phyloP scores from a whole-genome alignment of 2,888 invertebrate species.

The Sphaerophoria taeniata region DNA sequence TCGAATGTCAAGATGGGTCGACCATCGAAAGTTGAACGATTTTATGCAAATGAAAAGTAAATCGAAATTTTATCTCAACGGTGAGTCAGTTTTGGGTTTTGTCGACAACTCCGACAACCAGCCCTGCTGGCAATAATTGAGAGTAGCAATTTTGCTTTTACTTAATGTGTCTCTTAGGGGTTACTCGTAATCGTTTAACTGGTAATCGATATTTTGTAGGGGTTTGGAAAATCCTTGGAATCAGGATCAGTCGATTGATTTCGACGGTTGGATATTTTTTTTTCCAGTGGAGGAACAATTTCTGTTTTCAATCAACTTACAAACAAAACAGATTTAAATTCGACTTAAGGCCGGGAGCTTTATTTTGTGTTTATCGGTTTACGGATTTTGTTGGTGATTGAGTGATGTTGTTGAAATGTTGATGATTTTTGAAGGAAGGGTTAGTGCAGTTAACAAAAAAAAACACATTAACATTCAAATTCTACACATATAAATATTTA shows the following conservation, averaged over 20 bases:
- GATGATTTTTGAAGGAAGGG: slow-evolving; percentile 20
- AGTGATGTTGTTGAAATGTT: neutral
- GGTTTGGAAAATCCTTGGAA: too few species aligned
- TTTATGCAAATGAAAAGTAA: slow-evolving; percentile 43
- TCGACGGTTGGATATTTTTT: too few species aligned
- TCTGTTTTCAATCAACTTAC: neutral
- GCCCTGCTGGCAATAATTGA: neutral
- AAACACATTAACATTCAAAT: slow-evolving; percentile 50
- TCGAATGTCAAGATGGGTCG: neutral
- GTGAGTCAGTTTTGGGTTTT: slow-evolving; percentile 5
- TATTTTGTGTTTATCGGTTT: too few species aligned
- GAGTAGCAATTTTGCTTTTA: slow-evolving; percentile 15
- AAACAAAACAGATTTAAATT: neutral
- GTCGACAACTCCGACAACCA: too few species aligned
- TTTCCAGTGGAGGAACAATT: neutral
- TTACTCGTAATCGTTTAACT: too few species aligned
- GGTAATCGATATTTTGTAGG: too few species aligned
- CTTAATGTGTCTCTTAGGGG: neutral
- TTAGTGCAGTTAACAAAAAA: slow-evolving; percentile 55
- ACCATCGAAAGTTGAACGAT: slow-evolving; percentile 15
- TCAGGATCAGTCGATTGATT: too few species aligned
- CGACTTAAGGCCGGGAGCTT: neutral
- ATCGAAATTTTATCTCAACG: slow-evolving; percentile 29
- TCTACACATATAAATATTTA: slow-evolving; percentile 48
- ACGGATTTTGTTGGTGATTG: too few species aligned